Base-by-base conservation (phyloP, 2,888 invertebrate species). In the Lepetodrilus schrolli region DNA sequence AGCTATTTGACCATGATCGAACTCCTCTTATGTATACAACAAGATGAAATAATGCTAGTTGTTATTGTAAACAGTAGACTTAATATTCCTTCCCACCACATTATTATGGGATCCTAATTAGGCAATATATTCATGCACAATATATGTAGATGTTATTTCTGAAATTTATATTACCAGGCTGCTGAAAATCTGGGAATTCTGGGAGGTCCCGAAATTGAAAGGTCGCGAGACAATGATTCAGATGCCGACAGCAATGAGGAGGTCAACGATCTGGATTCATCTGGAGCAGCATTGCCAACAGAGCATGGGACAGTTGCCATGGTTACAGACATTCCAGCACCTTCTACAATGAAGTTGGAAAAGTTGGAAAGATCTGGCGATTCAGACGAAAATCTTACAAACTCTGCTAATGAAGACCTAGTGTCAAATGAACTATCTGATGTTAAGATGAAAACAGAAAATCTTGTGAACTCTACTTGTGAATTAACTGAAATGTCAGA, bases 241-340 rank as follows among this genome's bases (percentile, higher is more conserved):
- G 78, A 77, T 13, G 74, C 66, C 4, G 66, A 72, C 30, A 26
- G 37, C 7, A 50, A 73, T 34, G 75, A 77, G 50, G 79, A 77
- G 1, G 76, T 75, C 47, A 74, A 89, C 47, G n/a, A n/a, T n/a
- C n/a, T n/a, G n/a, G n/a, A n/a, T n/a, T n/a, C n/a, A n/a, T n/a
- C n/a, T n/a, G 93, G 93, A 86, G 92, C 50, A 5, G 48, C n/a
- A 38, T 43, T 21, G 8, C 36, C 37, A 10, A 51, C 36, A 50
- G 43, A 38, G 5, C 93, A 81, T 93, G 93, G 37, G 91, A 93
- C 85, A 91, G 85, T 5, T n/a, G 43, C 72, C 58, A 58, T 58
- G 30, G 58, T 30, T 13, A 58, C 34, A n/a, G 21, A 50, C 34
- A 5, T 48, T 4, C 13, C 58, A 3, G 26, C 1, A 58, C 26